These are phyloP conservation scores for Caerostris darwini DNA, from an alignment of 1,140 invertebrate genomes.

Conservation along the genomic window DNA sequence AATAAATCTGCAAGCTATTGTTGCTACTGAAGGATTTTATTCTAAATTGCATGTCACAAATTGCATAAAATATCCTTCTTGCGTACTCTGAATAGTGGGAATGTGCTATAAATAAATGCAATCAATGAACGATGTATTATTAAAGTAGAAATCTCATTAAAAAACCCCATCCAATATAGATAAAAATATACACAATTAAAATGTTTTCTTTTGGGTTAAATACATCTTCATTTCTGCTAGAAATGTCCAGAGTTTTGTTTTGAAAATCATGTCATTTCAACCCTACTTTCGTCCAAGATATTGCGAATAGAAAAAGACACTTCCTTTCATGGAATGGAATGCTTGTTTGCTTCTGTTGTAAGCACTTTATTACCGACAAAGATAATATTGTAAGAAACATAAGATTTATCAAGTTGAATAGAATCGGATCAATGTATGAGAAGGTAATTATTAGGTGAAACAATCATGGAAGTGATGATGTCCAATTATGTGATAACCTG, in stretches of 20 bases:
- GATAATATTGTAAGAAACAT: constrained; percentile 6
- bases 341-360: background rate
- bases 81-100: too few relatives aligned
- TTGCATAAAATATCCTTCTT: too few relatives aligned
- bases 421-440: background rate
- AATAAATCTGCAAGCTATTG: too few relatives aligned
- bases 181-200: background rate
- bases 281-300: background rate
- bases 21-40: too few relatives aligned
- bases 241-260: background rate
- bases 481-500: constrained; percentile 32
- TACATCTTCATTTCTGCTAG: background rate
- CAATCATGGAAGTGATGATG: constrained; percentile 32
- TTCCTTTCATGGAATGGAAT: background rate
- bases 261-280: background rate
- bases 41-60: too few relatives aligned
- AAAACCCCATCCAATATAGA: too few relatives aligned
- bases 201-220: background rate
- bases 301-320: background rate
- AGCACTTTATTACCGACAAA: background rate
- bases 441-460: constrained; percentile 22
- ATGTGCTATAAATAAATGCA: too few relatives aligned
- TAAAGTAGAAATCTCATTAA: too few relatives aligned
- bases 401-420: background rate
- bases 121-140: too few relatives aligned